Evolutionary conservation across 2,797 vertebrate species (phyloP), one percentile per base, ranked within the genome.

Genomic region (Oreortyx pictus): DNA sequence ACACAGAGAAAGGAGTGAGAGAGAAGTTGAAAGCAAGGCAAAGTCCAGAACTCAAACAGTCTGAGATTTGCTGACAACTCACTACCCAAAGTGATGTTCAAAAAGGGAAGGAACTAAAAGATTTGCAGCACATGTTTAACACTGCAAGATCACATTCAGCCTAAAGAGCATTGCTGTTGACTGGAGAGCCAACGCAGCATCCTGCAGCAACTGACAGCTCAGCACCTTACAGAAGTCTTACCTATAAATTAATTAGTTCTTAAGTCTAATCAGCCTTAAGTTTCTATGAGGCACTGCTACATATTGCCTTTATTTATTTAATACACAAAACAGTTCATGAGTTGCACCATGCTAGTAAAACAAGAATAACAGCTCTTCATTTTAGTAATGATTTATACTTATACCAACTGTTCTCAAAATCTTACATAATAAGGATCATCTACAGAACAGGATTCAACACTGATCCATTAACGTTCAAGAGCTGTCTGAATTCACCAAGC

Each of bases 391-490:
- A 7, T 65, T 85, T 82, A 66, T 27, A n/a, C 22, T 71, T 57
- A 77, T 59, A 52, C 27, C 27, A 79, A 31, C 29, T 54, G 80
- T 25, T 84, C 73, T 79, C 27, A 14, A 92, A 95, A 95, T 78
- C 25, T 52, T 44, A 31, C 27, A 31, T 6, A 84, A 72, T 10
- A 33, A 27, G 60, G 79, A 86, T 31, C 64, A 43, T 22, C 68
- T 54, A 75, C 33, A 39, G 22, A 33, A 78, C n/a, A 18, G 10
- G 29, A 56, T 47, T 62, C 61, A 67, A 76, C 90, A 82, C 2
- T 71, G 67, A 85, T 85, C 80, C 18, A 29, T 37, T 67, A 14
- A 8, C 5, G 62, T 77, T 89, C 62, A 72, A 61, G 65, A 78
- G 56, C 27, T 72, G 24, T 60, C 50, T 68, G 33, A 88, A 88